Conservation (phyloP, 2,888 invertebrate species). For the Plebejus argus region DNA sequence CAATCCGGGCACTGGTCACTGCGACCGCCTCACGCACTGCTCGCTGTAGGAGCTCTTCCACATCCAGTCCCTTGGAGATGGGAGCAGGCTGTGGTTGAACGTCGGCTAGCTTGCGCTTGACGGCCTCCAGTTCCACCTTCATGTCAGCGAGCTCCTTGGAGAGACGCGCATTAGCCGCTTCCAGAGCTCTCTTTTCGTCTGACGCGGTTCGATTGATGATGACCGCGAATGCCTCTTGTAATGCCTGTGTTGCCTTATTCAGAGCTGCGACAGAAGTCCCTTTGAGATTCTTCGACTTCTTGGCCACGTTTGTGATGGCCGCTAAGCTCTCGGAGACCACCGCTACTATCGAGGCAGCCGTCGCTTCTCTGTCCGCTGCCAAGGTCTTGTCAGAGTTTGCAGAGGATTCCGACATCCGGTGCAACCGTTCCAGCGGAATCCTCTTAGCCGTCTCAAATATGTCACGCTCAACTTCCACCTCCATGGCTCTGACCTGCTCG, state of each 20-base stretch:
- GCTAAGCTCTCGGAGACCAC: too few species aligned
- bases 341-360: too few species aligned
- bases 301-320: too few species aligned
- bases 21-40: not conserved
- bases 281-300: too few species aligned
- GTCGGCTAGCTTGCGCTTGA: not conserved
- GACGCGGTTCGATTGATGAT: not conserved
- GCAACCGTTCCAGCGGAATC: too few species aligned
- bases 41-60: not conserved
- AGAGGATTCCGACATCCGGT: too few species aligned
- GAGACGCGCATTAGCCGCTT: not conserved
- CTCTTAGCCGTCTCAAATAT: too few species aligned
- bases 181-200: not conserved
- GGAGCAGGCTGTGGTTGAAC: not conserved
- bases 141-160: not conserved
- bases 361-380: too few species aligned
- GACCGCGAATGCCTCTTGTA: not conserved
- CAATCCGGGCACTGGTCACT: not conserved
- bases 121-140: not conserved
- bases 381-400: too few species aligned
- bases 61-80: too few species aligned
- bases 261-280: not conserved
- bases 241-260: not conserved
- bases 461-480: too few species aligned
- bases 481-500: too few species aligned